phyloP scores from a whole-genome alignment of 2,888 invertebrate genomes.

The Oscheius sp. region DNA sequence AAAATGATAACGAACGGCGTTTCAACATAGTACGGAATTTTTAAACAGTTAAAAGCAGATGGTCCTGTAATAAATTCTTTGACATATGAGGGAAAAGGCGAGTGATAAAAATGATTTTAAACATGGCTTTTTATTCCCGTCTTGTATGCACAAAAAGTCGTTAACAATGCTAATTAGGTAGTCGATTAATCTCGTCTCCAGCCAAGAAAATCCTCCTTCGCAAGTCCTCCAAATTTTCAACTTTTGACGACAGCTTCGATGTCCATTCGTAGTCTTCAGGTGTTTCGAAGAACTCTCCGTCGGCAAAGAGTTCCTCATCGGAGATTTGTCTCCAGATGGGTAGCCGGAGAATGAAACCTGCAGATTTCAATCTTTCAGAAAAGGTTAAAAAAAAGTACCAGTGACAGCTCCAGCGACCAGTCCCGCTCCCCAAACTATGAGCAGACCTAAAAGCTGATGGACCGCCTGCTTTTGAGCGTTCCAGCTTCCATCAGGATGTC shows the following conservation, averaged over 20 bases:
- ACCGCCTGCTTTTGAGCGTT: conserved; percentile 83
- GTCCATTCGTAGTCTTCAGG: conserved; percentile 57
- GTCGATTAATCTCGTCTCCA: neutral
- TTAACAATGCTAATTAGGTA: neutral
- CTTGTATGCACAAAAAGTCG: neutral
- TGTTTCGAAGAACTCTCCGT: conserved; percentile 68
- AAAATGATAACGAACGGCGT: no score
- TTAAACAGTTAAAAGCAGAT: no score
- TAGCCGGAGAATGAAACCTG: conserved; percentile 58
- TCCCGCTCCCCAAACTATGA: conserved; percentile 81
- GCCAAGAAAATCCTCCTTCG: conserved; percentile 12
- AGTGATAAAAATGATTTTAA: no score
- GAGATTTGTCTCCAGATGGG: conserved; percentile 64
- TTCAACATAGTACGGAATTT: no score
- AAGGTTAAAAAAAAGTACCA: conserved; percentile 48
- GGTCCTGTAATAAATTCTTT: no score
- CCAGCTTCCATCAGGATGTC: conserved; percentile 45
- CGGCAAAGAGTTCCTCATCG: conserved; percentile 61
- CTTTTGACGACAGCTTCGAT: neutral
- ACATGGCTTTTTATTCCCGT: no score
- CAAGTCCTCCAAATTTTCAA: neutral
- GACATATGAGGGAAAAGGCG: no score
- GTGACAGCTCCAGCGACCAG: conserved; percentile 83
- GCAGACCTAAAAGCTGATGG: conserved; percentile 83
- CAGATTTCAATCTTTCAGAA: neutral